These are phyloP conservation scores for Tinea pellionella DNA, from an alignment of 2,888 invertebrate genomes.

Conservation along the genomic window DNA sequence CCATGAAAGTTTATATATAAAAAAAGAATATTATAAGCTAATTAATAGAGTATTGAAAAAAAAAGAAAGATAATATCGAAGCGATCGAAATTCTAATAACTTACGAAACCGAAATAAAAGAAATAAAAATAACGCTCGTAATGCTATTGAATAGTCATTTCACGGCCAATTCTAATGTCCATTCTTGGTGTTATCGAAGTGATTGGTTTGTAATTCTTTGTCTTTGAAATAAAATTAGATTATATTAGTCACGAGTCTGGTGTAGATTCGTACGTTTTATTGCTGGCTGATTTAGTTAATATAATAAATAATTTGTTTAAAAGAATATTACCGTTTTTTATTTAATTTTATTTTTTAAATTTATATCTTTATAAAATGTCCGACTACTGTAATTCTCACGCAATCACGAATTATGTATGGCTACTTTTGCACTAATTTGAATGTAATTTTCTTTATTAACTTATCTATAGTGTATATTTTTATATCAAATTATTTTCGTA, in stretches of 20 bases:
- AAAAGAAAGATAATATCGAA: not conserved
- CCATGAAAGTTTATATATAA: not conserved
- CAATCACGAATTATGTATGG: too few species aligned
- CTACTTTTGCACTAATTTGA: too few species aligned
- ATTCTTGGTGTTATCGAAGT: not conserved
- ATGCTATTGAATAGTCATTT: not conserved
- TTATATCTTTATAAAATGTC: too few species aligned
- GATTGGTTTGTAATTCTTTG: not conserved
- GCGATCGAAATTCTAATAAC: not conserved
- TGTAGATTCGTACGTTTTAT: not conserved
- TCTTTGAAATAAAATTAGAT: not conserved
- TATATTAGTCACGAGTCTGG: not conserved
- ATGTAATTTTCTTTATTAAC: too few species aligned
- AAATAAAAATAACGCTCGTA: not conserved
- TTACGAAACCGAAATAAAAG: not conserved
- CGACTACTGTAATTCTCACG: too few species aligned
- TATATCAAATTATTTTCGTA: too few species aligned
- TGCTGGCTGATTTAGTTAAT: not conserved
- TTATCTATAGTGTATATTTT: too few species aligned
- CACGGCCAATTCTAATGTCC: not conserved
- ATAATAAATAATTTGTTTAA: too few species aligned
- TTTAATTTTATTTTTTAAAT: too few species aligned
- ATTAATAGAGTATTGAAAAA: constrained; percentile 18
- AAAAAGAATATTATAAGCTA: constrained; percentile 19
- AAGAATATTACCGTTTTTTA: too few species aligned